phyloP scores from a whole-genome alignment of 30 jellyfish, hydroid and myxozoan genomes.

The Aurelia coerulea region DNA sequence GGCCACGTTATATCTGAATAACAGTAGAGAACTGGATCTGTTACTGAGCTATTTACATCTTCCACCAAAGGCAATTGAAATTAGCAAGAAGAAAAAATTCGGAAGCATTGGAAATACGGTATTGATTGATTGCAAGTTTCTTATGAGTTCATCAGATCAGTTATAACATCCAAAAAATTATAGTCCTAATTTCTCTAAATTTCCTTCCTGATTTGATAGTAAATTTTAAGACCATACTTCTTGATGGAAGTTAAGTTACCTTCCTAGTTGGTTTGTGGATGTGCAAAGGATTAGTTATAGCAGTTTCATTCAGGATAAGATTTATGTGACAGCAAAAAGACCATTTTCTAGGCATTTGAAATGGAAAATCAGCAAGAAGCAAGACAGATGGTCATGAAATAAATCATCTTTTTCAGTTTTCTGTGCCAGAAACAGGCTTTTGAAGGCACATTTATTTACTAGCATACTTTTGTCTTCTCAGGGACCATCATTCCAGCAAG shows the following conservation, averaged over 20 bases:
- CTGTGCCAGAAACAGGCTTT: no score
- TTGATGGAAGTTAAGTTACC: no score
- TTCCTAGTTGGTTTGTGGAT: no score
- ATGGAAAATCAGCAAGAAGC: no score
- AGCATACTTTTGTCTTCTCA: not conserved
- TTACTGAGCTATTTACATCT: constrained; percentile 42
- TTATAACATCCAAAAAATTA: not conserved
- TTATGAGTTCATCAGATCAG: not conserved
- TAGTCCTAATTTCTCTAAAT: not conserved
- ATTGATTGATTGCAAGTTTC: not conserved
- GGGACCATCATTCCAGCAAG: constrained; percentile 55
- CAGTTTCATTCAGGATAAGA: no score
- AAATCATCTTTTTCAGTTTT: no score
- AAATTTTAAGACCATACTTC: no score
- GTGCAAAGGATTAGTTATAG: no score
- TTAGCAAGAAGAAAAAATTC: constrained; percentile 51
- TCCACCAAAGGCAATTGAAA: constrained; percentile 53
- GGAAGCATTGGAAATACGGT: constrained; percentile 24
- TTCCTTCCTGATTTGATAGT: not conserved
- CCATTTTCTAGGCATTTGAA: no score
- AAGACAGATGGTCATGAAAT: no score
- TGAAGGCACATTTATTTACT: no score
- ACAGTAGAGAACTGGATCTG: constrained; percentile 40
- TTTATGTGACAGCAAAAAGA: no score
- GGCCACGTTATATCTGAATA: constrained; percentile 45